Evolutionary conservation across 2,888 invertebrate genomes (phyloP), one percentile per base, ranked within the genome.

Genomic region (Zeuzera pyrina): DNA sequence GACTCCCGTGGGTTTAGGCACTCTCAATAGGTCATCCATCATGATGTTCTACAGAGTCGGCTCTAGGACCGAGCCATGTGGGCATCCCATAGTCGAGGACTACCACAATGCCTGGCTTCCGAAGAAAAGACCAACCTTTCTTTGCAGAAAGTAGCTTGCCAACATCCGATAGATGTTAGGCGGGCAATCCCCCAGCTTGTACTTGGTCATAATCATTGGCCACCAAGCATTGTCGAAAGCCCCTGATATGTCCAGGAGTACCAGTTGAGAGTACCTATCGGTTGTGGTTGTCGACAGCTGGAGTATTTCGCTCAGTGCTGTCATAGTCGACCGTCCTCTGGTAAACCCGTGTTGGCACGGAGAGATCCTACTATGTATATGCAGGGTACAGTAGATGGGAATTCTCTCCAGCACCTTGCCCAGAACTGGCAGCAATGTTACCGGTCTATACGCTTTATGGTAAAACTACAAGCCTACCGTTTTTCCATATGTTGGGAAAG

Each of bases 381-480:
- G 6, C 1, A 50, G 45, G 0, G 55, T 45, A 10, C 54, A 39
- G 0, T 0, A 0, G 0, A 56, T 2, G 0, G 59, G 34, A 0
- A 54, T 34, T 0, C 49, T 37, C 11, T 62, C 59, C 0, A 57
- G 21, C 0, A 60, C 12, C 11, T 63, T 61, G 0, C 55, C 56
- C 4, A 62, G 15, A 0, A 54, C 36, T 0, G 56, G 34, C 1
- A 60, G 46, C 0, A 61, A 33, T 0, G 57, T 52, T 0, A 58
- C 46, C 0, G 35, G 30, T n/a, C n/a, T n/a, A n/a, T n/a, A n/a
- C n/a, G n/a, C n/a, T n/a, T n/a, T n/a, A n/a, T n/a, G 35, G 38
- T 12, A 38, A 8, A 0, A 40, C 37, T 0, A 34, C 15, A 2
- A 41, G 24, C 8, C 25, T 10, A 3, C 41, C 34, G 3, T 5